A percentile compares a stretch with the other conserved stretches of the same genome.
Conservation (phyloP, 2,113 vertebrate species). For the Ciconia stormi region DNA sequence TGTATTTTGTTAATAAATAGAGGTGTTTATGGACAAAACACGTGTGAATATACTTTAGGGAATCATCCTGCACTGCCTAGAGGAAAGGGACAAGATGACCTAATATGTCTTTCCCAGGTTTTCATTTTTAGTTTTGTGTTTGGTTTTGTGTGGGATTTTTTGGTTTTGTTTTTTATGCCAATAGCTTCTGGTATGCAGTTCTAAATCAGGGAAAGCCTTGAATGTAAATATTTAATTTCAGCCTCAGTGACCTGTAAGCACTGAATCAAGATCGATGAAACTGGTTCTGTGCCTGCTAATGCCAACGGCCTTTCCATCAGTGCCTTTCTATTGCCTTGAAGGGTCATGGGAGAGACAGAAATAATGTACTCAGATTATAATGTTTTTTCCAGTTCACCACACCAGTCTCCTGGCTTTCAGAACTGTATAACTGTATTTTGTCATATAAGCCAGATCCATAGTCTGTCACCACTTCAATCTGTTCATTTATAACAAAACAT, state of each 20-base stretch:
- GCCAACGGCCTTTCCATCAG: constrained; percentile 38
- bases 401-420: not conserved
- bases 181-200: not conserved
- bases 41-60: not conserved
- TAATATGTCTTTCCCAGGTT: not conserved
- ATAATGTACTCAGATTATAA: not conserved
- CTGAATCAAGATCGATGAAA: not conserved
- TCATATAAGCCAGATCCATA: not conserved
- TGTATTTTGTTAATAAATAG: constrained; percentile 61
- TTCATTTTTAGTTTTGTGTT: not conserved
- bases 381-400: constrained; percentile 47
- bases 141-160: not conserved
- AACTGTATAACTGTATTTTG: not conserved
- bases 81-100: not conserved
- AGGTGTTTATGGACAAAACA: constrained; percentile 63
- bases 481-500: not conserved
- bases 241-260: not conserved
- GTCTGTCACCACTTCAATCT: not conserved
- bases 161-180: not conserved
- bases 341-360: constrained; percentile 35
- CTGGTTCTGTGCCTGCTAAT: not conserved
- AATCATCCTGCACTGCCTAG: not conserved
- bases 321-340: constrained; percentile 33
- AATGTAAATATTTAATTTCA: not conserved
- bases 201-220: not conserved